Conservation (phyloP, 1,140 invertebrate species). For the Dolichoris vasculosae region DNA sequence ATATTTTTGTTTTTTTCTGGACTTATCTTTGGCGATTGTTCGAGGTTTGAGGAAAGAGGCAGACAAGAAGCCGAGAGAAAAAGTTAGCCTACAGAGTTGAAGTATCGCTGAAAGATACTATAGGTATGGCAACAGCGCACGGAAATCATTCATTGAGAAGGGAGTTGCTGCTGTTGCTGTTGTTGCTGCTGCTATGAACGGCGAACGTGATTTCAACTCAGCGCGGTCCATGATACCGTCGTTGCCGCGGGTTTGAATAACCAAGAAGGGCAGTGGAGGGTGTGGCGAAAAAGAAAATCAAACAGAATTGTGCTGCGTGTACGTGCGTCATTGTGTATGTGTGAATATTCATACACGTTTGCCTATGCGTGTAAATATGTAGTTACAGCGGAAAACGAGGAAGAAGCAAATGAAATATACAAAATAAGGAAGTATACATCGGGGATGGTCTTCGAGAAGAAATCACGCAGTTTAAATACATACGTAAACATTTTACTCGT, state of each 20-base stretch:
- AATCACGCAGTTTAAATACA: neutral
- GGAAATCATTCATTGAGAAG: constrained; percentile 75
- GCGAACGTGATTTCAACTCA: constrained; percentile 52
- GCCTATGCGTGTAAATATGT: neutral
- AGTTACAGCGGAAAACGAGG: neutral
- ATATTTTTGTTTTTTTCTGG: neutral
- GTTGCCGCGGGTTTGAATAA: constrained; percentile 11
- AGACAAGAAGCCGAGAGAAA: neutral
- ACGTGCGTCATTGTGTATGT: neutral
- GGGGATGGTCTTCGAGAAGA: neutral
- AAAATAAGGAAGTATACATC: neutral
- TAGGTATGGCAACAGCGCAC: constrained; percentile 66
- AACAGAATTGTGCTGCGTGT: constrained; percentile 16
- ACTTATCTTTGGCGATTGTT: neutral
- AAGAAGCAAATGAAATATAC: neutral
- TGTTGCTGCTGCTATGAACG: neutral
- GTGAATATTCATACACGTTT: no score
- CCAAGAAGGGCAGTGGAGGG: constrained; percentile 3
- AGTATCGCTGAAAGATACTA: neutral
- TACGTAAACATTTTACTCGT: neutral
- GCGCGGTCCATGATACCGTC: constrained; percentile 3
- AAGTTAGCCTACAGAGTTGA: neutral
- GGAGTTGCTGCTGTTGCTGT: constrained; percentile 8
- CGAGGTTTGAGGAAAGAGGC: neutral
- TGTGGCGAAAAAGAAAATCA: constrained; percentile 56